Conservation (phyloP, 2,888 invertebrate genomes). For the Rhorus exstirpatorius region DNA sequence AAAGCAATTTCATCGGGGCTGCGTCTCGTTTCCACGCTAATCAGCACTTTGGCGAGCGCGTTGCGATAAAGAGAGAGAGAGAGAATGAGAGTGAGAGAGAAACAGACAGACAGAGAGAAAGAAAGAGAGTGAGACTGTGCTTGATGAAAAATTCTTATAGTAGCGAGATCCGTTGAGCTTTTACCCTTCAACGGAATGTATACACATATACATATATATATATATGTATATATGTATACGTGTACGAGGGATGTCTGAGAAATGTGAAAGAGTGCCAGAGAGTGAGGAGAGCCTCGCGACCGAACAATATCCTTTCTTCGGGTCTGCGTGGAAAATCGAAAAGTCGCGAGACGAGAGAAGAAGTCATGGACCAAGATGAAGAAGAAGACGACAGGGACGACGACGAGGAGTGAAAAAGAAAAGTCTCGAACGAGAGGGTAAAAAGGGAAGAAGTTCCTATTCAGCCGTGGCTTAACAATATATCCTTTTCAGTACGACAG, state of each 20-base stretch:
- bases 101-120: constrained; percentile 9
- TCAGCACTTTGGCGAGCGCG: constrained; percentile 80
- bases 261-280: constrained; percentile 41
- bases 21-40: constrained; percentile 75
- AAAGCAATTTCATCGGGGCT: constrained; percentile 75
- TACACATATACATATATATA: constrained; percentile 37
- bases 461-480: constrained; percentile 82
- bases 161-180: constrained; percentile 53
- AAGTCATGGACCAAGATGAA: constrained; percentile 33
- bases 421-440: constrained; percentile 75
- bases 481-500: constrained; percentile 80
- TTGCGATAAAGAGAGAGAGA: constrained; percentile 77
- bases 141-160: constrained; percentile 67
- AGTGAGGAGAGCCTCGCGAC: constrained; percentile 49
- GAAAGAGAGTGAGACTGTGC: constrained; percentile 58
- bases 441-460: constrained; percentile 79
- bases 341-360: constrained; percentile 75
- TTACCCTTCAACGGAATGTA: constrained; percentile 23
- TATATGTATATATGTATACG: constrained; percentile 34
- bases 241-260: constrained; percentile 44
- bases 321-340: constrained; percentile 81
- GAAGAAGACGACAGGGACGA: constrained; percentile 46
- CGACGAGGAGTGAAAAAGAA: constrained; percentile 71
- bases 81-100: constrained; percentile 71
- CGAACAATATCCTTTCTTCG: constrained; percentile 83